Evolutionary conservation across 2,888 invertebrate genomes (phyloP), one percentile per base, ranked within the genome.

Genomic region (Trichogramma dendrolimi): DNA sequence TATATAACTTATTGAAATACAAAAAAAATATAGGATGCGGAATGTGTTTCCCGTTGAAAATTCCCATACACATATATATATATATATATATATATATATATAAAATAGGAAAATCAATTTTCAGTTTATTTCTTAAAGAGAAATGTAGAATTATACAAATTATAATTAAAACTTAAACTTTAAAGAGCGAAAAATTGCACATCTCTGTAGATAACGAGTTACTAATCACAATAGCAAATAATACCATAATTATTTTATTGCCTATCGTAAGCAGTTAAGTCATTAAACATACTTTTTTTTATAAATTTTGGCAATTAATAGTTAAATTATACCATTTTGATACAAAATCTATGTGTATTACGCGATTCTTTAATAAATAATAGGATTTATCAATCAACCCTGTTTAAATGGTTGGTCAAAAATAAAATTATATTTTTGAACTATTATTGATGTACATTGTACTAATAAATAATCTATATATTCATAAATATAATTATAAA

Each of bases 41-140:
- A 66, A 61, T 63, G 61, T 63, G 58, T 49, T 47, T 63, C 61
- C 61, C 66, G 61, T 66, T 60, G 49, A 63, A 63, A 66, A 66
- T 66, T 66, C 46, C 66, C 63, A 66, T 61, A 5, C 40, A 55
- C 55, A 4, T 51, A n/a, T 6, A 6, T 10, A 10, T 39, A 39
- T 7, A n/a, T n/a, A 4, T 51, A n/a, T 6, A 6, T 10, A 10
- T 39, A 39, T 7, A 4, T 51, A n/a, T 6, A 6, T 10, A 10
- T 39, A 39, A 2, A 51, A 39, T 38, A 65, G 58, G 51, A 62
- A 61, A 62, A 65, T 52, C 60, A 62, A 64, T 59, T 42, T 27
- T 27, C 27, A 27, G 27, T 27, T 27, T 27, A 27, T 27, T 27
- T 27, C 27, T 48, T 39, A 58, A 59, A 50, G 46, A 46, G 14